A percentile compares a stretch with the other conserved stretches of the same genome.
phyloP scores from a whole-genome alignment of 2,113 vertebrate species.

The Felis catus region DNA sequence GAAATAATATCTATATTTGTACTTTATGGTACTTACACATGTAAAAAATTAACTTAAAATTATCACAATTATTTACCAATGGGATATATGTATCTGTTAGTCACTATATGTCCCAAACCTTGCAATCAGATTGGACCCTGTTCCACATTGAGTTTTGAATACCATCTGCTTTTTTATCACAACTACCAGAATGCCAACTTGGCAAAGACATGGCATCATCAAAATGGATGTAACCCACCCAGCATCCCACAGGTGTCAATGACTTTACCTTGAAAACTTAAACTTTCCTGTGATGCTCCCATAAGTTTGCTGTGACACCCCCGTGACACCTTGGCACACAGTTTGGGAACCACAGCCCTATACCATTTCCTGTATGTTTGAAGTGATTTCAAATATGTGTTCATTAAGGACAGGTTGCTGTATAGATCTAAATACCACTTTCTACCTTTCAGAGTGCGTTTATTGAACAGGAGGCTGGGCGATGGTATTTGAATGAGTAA shows the following conservation, averaged over 20 bases:
- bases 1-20: background rate
- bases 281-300: background rate
- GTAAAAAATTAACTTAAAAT: background rate
- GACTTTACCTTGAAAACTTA: conserved; percentile 22
- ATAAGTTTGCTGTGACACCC: background rate
- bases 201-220: background rate
- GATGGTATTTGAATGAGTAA: conserved; percentile 39
- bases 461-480: background rate
- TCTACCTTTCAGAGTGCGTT: background rate
- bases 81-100: background rate
- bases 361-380: background rate
- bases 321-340: background rate
- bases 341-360: background rate
- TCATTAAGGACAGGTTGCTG: background rate
- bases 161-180: conserved; percentile 25
- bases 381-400: conserved; percentile 27
- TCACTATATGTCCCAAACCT: background rate
- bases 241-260: background rate
- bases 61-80: background rate
- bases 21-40: background rate
- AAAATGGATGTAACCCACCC: background rate
- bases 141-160: background rate
- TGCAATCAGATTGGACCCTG: background rate
- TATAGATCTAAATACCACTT: background rate
- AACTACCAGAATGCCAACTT: background rate